phyloP scores from a whole-genome alignment of 2,888 invertebrate species.

The Silvanus unidentatus region DNA sequence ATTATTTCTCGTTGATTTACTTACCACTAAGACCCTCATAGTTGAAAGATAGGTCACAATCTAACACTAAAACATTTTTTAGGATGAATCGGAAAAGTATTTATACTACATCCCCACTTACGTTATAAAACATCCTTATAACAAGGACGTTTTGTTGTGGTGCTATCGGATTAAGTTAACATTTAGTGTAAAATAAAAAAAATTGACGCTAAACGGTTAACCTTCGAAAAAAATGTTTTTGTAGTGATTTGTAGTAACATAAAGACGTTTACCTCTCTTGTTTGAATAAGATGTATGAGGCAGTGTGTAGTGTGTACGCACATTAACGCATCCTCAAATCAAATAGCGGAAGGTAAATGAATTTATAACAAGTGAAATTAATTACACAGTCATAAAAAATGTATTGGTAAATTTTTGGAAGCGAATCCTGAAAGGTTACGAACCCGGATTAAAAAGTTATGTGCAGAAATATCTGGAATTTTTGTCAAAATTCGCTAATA shows the following conservation, averaged over 20 bases:
- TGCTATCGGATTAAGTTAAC: slow-evolving; percentile 30
- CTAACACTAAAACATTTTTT: background rate
- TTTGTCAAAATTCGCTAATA: too few relatives aligned
- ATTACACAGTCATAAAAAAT: too few relatives aligned
- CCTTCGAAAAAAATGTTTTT: slow-evolving; percentile 24
- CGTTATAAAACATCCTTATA: slow-evolving; percentile 37
- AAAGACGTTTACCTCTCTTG: slow-evolving; percentile 13
- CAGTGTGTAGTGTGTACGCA: background rate
- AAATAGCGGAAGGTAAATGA: too few relatives aligned
- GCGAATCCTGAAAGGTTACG: too few relatives aligned
- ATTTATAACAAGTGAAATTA: too few relatives aligned
- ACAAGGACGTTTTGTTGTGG: slow-evolving; percentile 37
- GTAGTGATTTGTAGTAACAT: slow-evolving; percentile 1
- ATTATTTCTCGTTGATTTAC: too few relatives aligned
- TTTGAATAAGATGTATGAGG: background rate
- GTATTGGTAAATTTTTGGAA: too few relatives aligned
- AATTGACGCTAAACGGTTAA: slow-evolving; percentile 30
- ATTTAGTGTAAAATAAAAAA: slow-evolving; percentile 31
- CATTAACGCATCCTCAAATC: too few relatives aligned
- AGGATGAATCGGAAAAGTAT: slow-evolving; percentile 16
- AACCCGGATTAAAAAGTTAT: too few relatives aligned
- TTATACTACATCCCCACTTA: slow-evolving; percentile 34
- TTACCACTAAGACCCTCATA: slow-evolving; percentile 37
- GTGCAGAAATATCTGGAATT: too few relatives aligned
- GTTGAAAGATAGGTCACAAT: slow-evolving; percentile 8